Percentiles rank a stretch among this genome's conserved stretches.
phyloP scores from a whole-genome alignment of 2,797 vertebrate species.

The Intellagama lesueurii region DNA sequence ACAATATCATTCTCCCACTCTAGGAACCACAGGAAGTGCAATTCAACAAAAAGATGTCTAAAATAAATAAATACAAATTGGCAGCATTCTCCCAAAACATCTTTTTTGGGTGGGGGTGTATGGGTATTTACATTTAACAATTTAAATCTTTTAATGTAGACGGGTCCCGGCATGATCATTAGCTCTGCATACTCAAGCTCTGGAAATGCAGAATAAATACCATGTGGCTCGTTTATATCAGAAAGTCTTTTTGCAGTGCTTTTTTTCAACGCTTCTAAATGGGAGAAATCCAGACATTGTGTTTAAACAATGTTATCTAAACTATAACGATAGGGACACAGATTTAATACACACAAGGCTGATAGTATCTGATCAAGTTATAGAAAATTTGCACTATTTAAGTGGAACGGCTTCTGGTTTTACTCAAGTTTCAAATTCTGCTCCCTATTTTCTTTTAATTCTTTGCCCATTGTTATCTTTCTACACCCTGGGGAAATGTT shows the following conservation, averaged over 20 bases:
- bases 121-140: background rate
- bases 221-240: background rate
- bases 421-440: conserved; percentile 1
- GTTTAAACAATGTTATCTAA: conserved; percentile 3
- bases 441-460: conserved; percentile 28
- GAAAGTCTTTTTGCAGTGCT: background rate
- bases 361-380: conserved; percentile 37
- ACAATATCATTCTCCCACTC: background rate
- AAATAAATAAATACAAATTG: background rate
- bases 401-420: conserved; percentile 15
- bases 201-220: background rate
- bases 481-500: background rate
- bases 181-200: background rate
- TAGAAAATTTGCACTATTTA: conserved; percentile 29
- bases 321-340: background rate
- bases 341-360: conserved; percentile 31
- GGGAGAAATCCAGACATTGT: background rate
- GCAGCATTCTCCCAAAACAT: background rate
- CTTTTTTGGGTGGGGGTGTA: background rate
- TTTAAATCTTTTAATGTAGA: background rate
- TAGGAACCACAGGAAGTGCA: background rate
- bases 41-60: background rate
- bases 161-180: background rate
- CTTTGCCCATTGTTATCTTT: background rate
- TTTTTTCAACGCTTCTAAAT: background rate